phyloP scores from a whole-genome alignment of 2,797 vertebrate genomes.

The Melanotaenia trifasciata region DNA sequence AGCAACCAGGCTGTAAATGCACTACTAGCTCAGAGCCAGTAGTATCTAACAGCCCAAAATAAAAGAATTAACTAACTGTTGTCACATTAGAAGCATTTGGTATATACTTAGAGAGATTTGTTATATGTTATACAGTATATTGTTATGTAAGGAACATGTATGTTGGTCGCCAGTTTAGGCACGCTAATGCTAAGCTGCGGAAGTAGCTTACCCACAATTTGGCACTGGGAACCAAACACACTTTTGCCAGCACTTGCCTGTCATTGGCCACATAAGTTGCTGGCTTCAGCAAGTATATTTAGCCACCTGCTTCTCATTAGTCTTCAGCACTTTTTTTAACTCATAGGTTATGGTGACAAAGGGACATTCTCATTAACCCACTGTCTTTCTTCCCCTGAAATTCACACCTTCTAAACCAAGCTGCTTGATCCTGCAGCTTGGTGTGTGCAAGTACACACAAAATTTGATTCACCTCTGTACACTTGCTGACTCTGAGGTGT shows the following conservation, averaged over 20 bases:
- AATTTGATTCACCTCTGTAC: too few relatives aligned
- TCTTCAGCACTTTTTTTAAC: not conserved
- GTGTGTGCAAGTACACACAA: too few relatives aligned
- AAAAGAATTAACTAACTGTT: not conserved
- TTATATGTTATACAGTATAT: not conserved
- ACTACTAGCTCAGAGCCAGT: not conserved
- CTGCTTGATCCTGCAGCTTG: not conserved
- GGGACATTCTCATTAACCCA: not conserved
- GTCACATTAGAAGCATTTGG: not conserved
- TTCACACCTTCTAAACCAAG: too few relatives aligned
- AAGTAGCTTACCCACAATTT: not conserved
- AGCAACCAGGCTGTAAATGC: not conserved
- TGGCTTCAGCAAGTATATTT: not conserved
- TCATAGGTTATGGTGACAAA: not conserved
- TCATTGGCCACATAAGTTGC: not conserved
- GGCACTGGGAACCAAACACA: not conserved
- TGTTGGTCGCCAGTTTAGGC: not conserved
- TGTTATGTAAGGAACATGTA: not conserved
- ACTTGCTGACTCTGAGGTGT: too few relatives aligned
- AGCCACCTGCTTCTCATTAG: not conserved
- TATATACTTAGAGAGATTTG: not conserved
- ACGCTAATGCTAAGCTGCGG: not conserved
- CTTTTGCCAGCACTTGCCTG: not conserved
- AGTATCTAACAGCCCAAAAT: not conserved
- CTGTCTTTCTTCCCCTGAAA: not conserved